phyloP scores from a whole-genome alignment of 2,888 invertebrate species.

The Bellardia bayeri region DNA sequence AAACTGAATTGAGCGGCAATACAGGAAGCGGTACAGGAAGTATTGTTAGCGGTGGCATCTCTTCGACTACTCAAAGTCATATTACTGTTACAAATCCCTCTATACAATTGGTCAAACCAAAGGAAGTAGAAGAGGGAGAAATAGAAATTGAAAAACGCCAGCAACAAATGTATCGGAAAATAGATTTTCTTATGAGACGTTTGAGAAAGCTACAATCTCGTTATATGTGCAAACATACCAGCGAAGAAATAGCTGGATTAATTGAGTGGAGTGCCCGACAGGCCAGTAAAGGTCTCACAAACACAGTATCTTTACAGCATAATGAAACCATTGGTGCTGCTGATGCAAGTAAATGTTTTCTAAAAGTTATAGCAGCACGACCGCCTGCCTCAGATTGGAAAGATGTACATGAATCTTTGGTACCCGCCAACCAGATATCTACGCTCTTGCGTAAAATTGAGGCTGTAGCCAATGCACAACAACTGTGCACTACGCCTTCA shows the following conservation, averaged over 20 bases:
- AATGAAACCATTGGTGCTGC: constrained; percentile 52
- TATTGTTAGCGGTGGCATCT: neutral
- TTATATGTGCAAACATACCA: constrained; percentile 90
- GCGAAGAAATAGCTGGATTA: constrained; percentile 91
- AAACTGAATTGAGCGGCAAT: constrained; percentile 65
- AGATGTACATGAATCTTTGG: constrained; percentile 83
- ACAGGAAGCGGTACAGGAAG: constrained; percentile 11
- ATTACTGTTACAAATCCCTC: constrained; percentile 57
- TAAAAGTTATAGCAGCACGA: constrained; percentile 78
- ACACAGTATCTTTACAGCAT: constrained; percentile 64
- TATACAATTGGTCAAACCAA: constrained; percentile 70
- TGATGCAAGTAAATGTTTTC: constrained; percentile 66
- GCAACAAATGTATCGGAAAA: constrained; percentile 87
- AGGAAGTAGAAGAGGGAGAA: constrained; percentile 78
- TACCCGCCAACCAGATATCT: constrained; percentile 86
- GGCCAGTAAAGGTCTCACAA: constrained; percentile 69
- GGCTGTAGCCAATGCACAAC: constrained; percentile 80
- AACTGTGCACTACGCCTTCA: constrained; percentile 77
- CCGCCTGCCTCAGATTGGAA: constrained; percentile 78
- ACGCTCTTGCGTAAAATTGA: constrained; percentile 84
- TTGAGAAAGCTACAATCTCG: constrained; percentile 91
- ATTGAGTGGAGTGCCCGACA: constrained; percentile 89
- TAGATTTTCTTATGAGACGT: constrained; percentile 90
- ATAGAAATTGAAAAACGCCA: constrained; percentile 81
- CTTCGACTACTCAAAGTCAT: constrained; percentile 42